phyloP scores from a whole-genome alignment of 1,140 invertebrate genomes.

The Cecropterus lyciades region DNA sequence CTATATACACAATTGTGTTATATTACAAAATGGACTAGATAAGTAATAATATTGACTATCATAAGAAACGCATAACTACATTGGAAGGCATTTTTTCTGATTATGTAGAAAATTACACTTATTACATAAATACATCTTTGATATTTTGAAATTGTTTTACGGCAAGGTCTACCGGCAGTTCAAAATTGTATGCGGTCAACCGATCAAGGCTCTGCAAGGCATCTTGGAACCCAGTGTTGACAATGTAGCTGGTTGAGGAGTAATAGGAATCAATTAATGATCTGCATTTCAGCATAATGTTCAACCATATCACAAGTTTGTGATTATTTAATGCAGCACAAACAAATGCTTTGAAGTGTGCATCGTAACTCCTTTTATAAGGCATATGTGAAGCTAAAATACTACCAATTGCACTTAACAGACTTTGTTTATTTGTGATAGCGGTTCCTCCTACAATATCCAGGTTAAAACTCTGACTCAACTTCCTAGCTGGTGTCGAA shows the following conservation, averaged over 20 bases:
- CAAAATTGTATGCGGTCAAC: slow-evolving; percentile 94
- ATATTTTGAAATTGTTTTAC: slow-evolving; percentile 98
- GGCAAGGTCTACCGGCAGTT: slow-evolving; percentile 97
- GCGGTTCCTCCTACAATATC: slow-evolving; percentile 95
- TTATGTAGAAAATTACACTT: slow-evolving; percentile 47
- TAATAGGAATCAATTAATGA: slow-evolving; percentile 96
- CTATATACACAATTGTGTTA: slow-evolving; percentile 31
- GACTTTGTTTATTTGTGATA: slow-evolving; percentile 95
- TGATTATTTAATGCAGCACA: slow-evolving; percentile 97
- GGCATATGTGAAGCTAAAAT: slow-evolving; percentile 96
- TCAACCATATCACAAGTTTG: slow-evolving; percentile 96
- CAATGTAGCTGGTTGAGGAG: slow-evolving; percentile 97
- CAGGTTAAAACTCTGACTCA: slow-evolving; percentile 99
- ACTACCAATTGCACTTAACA: slow-evolving; percentile 96
- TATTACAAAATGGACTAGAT: slow-evolving; percentile 40
- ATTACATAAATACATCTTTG: slow-evolving; percentile 95
- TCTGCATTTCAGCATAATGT: slow-evolving; percentile 95
- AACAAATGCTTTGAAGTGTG: slow-evolving; percentile 99
- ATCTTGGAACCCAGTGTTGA: slow-evolving; percentile 98
- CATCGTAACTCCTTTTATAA: slow-evolving; percentile 97
- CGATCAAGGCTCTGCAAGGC: slow-evolving; percentile 95
- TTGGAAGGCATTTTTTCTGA: slow-evolving; percentile 64
- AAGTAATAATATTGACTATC: slow-evolving; percentile 33
- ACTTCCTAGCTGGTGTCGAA: slow-evolving; percentile 96
- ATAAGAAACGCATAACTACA: slow-evolving; percentile 46